phyloP scores from a whole-genome alignment of 2,113 vertebrate genomes.

The Saccopteryx leptura region DNA sequence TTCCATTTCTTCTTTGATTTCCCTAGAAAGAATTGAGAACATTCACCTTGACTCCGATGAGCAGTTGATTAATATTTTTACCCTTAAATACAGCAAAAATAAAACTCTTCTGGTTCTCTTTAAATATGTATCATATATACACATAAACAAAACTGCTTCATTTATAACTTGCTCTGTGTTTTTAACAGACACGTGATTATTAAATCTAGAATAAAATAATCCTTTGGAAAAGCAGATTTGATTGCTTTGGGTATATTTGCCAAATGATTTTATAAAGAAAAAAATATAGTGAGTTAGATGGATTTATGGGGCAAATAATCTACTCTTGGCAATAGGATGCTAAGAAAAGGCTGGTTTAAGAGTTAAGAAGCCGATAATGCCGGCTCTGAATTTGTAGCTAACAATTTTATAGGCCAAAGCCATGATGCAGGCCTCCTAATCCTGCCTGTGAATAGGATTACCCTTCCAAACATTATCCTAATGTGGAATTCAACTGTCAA shows the following conservation, averaged over 20 bases:
- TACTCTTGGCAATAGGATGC: conserved; percentile 74
- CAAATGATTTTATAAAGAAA: conserved; percentile 59
- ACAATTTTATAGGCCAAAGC: conserved; percentile 87
- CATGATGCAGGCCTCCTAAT: conserved; percentile 83
- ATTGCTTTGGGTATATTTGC: conserved; percentile 72
- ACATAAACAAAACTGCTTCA: conserved; percentile 20
- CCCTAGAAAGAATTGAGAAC: neutral
- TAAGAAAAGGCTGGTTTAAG: conserved; percentile 86
- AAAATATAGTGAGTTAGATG: conserved; percentile 54
- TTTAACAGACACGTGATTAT: conserved; percentile 28
- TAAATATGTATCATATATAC: neutral
- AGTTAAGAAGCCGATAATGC: conserved; percentile 86
- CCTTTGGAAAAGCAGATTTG: conserved; percentile 21
- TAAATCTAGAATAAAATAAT: conserved; percentile 61
- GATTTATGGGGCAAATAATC: conserved; percentile 77
- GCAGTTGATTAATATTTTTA: neutral
- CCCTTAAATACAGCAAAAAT: conserved; percentile 43
- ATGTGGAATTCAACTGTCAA: conserved; percentile 88
- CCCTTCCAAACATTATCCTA: conserved; percentile 86
- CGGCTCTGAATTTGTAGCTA: conserved; percentile 87
- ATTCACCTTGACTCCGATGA: neutral
- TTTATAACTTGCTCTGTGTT: conserved; percentile 12
- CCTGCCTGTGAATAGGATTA: conserved; percentile 87
- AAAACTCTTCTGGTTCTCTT: neutral
- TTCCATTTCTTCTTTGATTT: neutral